Percentiles rank a stretch among this genome's conserved stretches.
Conservation (phyloP, 2,888 invertebrate genomes). For the Hylaea fasciaria region DNA sequence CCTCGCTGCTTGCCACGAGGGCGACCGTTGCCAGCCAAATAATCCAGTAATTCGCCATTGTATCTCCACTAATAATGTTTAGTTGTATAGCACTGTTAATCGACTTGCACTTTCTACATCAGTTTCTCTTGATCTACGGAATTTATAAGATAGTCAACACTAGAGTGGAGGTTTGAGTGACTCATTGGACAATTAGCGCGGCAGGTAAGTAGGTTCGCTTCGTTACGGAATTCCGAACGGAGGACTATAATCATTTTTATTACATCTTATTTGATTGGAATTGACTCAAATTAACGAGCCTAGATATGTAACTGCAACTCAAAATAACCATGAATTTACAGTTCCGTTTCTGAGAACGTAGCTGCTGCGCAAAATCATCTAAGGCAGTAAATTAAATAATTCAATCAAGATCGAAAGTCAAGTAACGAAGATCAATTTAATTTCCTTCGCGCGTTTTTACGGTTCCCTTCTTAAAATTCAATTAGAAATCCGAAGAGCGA, state of each 20-base stretch:
- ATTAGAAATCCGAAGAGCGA: conserved; percentile 29
- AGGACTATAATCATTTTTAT: no score
- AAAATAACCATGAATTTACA: background rate
- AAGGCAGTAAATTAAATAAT: conserved; percentile 6
- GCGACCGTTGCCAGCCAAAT: conserved; percentile 60
- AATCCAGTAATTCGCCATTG: conserved; percentile 65
- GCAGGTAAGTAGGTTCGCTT: background rate
- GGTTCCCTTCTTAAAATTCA: conserved; percentile 51
- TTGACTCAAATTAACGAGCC: no score
- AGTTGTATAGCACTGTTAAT: conserved; percentile 46
- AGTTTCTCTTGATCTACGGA: conserved; percentile 41
- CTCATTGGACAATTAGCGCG: conserved; percentile 16
- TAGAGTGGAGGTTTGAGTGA: conserved; percentile 21
- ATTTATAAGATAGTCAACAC: conserved; percentile 26
- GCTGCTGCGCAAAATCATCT: conserved; percentile 11
- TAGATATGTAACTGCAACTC: no score
- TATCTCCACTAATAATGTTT: conserved; percentile 42
- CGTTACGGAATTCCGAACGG: no score
- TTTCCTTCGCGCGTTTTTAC: conserved; percentile 43
- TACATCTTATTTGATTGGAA: no score
- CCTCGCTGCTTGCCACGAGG: conserved; percentile 59
- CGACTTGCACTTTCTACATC: conserved; percentile 47
- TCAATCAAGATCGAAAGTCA: conserved; percentile 22
- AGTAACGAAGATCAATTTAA: conserved; percentile 24
- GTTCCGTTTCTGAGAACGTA: background rate